Base-by-base conservation (phyloP, 2,888 invertebrate species). In the Caenorhabditis wallacei region DNA sequence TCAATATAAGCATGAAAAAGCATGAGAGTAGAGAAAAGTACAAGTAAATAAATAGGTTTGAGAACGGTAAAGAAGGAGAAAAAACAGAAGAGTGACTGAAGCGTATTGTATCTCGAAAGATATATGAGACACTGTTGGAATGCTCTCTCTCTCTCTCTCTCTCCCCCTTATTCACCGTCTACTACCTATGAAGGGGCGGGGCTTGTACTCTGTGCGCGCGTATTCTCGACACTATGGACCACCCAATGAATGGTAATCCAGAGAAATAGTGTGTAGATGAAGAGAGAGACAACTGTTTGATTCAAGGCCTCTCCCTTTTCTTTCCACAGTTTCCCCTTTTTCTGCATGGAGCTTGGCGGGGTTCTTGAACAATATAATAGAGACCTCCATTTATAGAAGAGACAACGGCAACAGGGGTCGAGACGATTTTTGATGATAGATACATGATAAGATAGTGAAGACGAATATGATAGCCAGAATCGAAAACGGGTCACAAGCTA, bases 1-100 rank as follows among this genome's bases (percentile, higher is more conserved):
- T 68, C 66, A 76, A 66, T 54, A 40, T 64, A 26, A 48, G 57
- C 48, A 71, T 57, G 71, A 71, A 76, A 54, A 75, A 75, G 63
- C 75, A 74, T 54, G 64, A 26, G 48, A 48, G 59, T n/a, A 74
- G 48, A n/a, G 18, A 57, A 56, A 57, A 75, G 64, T 46, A 57
- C 66, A 56, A 48, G 74, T 37, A 64, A 75, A 66, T 46, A 75
- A 35, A 40, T 46, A 63, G 54, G 54, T 43, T 53, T 43, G 43
- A 69, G 51, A 48, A 35, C 20, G 48, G 26, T 26, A n/a, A 35
- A 48, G 11, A 43, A n/a, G 51, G 37, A 11, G n/a, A 53, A n/a
- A 63, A 59, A 35, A 64, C 8, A 46, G 53, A 18, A 48, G 46
- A 48, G 30, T 30, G 46, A 48, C 46, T n/a, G n/a, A 13, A 48